Conservation (phyloP, 2,797 vertebrate species). For the Microhierax caerulescens region DNA sequence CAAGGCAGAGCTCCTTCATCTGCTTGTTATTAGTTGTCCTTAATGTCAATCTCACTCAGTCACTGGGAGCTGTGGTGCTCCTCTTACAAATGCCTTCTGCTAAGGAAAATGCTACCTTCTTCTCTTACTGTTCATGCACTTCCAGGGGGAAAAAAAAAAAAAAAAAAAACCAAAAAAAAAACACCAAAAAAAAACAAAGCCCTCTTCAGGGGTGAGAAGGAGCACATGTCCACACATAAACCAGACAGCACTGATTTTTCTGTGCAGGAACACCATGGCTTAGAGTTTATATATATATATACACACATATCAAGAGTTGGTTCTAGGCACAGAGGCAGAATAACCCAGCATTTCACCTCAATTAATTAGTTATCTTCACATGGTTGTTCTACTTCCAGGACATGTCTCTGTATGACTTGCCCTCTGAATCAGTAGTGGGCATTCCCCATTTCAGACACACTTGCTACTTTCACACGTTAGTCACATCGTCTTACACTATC, state of each 20-base stretch:
- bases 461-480: not conserved
- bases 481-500: not conserved
- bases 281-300: not conserved
- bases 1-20: not conserved
- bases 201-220: not conserved
- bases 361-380: accelerated
- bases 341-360: not conserved
- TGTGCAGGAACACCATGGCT: not conserved
- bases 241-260: not conserved
- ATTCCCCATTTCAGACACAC: not conserved
- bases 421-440: not conserved
- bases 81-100: not conserved
- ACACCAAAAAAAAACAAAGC: not conserved
- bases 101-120: accelerated
- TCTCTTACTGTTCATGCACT: accelerated
- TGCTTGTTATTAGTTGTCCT: not conserved
- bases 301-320: accelerated
- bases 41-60: not conserved
- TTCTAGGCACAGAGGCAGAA: not conserved
- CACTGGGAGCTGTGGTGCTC: not conserved
- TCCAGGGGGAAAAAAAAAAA: not conserved
- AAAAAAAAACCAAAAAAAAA: too few relatives aligned
- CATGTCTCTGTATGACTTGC: accelerated
- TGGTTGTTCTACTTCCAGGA: accelerated
- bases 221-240: not conserved